These are phyloP conservation scores for Rhagium mordax DNA, from an alignment of 2,888 invertebrate genomes.

Conservation along the genomic window DNA sequence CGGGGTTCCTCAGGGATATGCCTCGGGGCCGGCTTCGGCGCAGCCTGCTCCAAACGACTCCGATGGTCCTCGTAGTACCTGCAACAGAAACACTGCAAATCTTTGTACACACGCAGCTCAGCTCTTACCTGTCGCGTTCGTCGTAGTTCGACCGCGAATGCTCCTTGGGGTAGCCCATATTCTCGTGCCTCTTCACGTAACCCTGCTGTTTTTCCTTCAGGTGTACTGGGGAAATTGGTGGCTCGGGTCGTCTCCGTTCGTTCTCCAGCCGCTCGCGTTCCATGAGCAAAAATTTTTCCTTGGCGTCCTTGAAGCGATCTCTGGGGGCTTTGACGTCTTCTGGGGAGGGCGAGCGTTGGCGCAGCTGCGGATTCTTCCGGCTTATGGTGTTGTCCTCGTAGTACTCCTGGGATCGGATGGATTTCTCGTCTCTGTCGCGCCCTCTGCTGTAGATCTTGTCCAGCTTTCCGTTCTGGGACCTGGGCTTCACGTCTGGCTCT, in stretches of 20 bases:
- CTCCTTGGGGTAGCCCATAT: conserved; percentile 50
- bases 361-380: conserved; percentile 47
- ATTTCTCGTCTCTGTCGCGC: conserved; percentile 36
- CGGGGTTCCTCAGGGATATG: conserved; percentile 59
- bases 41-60: conserved; percentile 50
- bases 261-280: conserved; percentile 80
- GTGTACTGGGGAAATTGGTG: conserved; percentile 61
- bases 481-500: conserved; percentile 51
- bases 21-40: conserved; percentile 65
- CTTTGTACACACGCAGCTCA: too few species aligned
- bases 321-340: conserved; percentile 76
- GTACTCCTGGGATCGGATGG: conserved; percentile 39
- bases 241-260: conserved; percentile 64
- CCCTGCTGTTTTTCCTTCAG: conserved; percentile 55
- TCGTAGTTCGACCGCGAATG: conserved; percentile 49
- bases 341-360: conserved; percentile 70
- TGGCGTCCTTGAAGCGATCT: conserved; percentile 88
- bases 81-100: too few species aligned
- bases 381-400: conserved; percentile 39
- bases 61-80: conserved; percentile 57
- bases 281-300: conserved; percentile 87
- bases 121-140: conserved; percentile 48
- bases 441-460: conserved; percentile 30
- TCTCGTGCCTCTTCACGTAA: conserved; percentile 61
- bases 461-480: conserved; percentile 41